phyloP scores from a whole-genome alignment of 2,797 vertebrate species.

The Molossus alvarezi region DNA sequence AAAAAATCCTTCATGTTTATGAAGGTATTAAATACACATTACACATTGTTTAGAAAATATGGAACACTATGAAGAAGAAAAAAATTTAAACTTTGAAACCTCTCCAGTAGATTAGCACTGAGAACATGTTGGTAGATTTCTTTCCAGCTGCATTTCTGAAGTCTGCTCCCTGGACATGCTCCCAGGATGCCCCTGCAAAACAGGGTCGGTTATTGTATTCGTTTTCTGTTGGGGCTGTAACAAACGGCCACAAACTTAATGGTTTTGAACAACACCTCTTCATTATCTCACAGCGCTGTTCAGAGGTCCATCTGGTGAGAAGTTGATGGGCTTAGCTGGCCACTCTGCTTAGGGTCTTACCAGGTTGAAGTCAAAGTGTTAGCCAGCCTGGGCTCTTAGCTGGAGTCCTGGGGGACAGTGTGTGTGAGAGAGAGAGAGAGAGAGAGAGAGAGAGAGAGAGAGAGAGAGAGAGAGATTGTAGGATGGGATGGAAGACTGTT shows the following conservation, averaged over 20 bases:
- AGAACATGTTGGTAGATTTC: neutral
- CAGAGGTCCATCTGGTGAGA: neutral
- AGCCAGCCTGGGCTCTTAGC: neutral
- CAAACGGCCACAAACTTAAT: neutral
- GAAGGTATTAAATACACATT: neutral
- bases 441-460: neutral
- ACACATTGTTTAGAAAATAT: slow-evolving; percentile 10
- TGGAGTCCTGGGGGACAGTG: neutral
- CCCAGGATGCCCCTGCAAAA: neutral
- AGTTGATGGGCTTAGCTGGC: neutral
- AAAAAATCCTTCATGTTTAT: neutral
- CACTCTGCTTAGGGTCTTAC: neutral
- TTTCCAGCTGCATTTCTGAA: neutral
- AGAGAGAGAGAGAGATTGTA: neutral
- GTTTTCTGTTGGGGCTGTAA: neutral
- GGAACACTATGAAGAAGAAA: neutral
- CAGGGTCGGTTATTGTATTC: neutral
- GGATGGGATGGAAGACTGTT: neutral
- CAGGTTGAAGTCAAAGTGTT: neutral
- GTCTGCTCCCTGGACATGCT: neutral
- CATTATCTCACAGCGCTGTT: neutral
- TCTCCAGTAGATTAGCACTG: neutral
- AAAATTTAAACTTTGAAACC: neutral
- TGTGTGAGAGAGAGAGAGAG: neutral
- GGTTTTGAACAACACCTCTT: neutral